Evolutionary conservation across 35 echinoderm and acorn worm species (phyloP).

Genomic region (Hemicentrotus pulcherrimus): DNA sequence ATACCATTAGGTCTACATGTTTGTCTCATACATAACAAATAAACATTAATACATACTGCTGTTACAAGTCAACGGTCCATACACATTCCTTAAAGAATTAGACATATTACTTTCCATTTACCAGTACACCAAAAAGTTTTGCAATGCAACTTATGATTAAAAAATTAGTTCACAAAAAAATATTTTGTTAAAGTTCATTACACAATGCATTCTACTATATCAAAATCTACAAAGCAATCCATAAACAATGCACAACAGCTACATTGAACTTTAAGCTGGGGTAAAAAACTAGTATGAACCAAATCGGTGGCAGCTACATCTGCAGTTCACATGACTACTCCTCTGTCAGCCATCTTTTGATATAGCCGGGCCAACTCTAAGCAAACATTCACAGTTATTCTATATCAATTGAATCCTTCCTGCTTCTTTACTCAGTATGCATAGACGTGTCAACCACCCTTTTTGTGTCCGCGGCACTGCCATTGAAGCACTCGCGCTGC

Average conservation of each 20-base stretch:
- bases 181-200: too few species aligned
- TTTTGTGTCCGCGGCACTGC: too few species aligned
- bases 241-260: not conserved
- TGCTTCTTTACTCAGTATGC: not conserved
- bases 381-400: slow-evolving; percentile 6
- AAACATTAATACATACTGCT: too few species aligned
- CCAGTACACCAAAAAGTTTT: not conserved
- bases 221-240: not conserved
- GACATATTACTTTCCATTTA: too few species aligned
- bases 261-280: too few species aligned
- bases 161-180: not conserved
- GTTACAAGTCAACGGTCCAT: too few species aligned
- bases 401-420: not conserved
- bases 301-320: not conserved
- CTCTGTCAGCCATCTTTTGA: not conserved
- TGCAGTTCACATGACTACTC: not conserved
- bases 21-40: too few species aligned
- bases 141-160: not conserved
- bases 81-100: too few species aligned
- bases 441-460: not conserved
- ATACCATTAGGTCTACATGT: too few species aligned
- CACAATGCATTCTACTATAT: not conserved
- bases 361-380: not conserved
- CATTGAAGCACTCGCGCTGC: too few species aligned
- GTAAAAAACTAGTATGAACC: not conserved